Evolutionary conservation across 2,797 vertebrate genomes (phyloP).

Genomic region (Syncerus caffer): DNA sequence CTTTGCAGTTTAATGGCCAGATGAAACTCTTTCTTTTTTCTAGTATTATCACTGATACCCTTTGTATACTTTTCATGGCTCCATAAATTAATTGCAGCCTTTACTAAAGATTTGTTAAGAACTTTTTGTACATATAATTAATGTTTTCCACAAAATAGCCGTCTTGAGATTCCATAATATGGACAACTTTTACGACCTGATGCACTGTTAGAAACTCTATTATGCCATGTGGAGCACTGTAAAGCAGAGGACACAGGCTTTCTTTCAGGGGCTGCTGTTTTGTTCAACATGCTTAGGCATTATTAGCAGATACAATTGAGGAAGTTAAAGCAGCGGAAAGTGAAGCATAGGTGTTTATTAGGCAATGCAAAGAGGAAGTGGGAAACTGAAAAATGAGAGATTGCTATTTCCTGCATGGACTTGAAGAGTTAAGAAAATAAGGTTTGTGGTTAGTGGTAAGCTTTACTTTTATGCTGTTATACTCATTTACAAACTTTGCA

Average conservation of each 20-base stretch:
- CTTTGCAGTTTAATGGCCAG: constrained; percentile 62
- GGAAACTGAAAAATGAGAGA: constrained; percentile 19
- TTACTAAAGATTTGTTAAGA: constrained; percentile 66
- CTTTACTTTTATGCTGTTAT: constrained; percentile 70
- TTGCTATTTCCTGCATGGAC: background rate
- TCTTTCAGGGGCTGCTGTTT: constrained; percentile 11
- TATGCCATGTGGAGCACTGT: background rate
- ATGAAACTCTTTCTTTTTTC: constrained; percentile 54
- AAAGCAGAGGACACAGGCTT: constrained; percentile 36
- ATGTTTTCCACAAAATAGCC: constrained; percentile 54
- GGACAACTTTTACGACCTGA: constrained; percentile 21
- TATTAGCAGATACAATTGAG: constrained; percentile 32
- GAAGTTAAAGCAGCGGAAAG: constrained; percentile 33
- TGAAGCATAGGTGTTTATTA: constrained; percentile 60
- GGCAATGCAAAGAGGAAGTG: background rate
- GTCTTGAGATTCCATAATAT: constrained; percentile 48
- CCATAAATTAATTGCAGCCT: constrained; percentile 61
- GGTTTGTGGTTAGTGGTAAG: constrained; percentile 60
- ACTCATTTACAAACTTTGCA: constrained; percentile 74
- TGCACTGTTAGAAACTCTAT: background rate
- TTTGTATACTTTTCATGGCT: constrained; percentile 47
- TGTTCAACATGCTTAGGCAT: constrained; percentile 7
- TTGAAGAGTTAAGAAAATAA: constrained; percentile 36
- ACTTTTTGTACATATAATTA: constrained; percentile 65
- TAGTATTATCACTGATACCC: constrained; percentile 25